These are phyloP conservation scores for Agonum fuliginosum DNA, from an alignment of 2,888 invertebrate genomes.

Conservation along the genomic window DNA sequence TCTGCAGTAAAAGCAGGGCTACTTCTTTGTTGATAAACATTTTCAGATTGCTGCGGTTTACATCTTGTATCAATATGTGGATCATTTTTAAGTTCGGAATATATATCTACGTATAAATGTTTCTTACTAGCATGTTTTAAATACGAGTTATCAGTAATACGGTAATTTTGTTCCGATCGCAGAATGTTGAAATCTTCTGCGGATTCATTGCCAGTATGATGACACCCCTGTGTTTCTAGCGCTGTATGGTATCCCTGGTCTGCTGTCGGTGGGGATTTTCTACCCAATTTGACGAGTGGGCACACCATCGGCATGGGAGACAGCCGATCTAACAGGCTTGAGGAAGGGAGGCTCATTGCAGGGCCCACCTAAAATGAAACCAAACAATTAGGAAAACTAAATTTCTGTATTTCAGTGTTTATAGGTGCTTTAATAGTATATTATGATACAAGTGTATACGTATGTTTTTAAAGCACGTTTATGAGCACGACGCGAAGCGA, in stretches of 20 bases:
- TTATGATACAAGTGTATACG: too few relatives aligned
- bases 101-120: conserved; percentile 62
- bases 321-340: conserved; percentile 68
- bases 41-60: conserved; percentile 63
- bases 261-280: conserved; percentile 71
- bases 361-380: conserved; percentile 46
- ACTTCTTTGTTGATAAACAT: conserved; percentile 65
- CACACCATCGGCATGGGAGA: conserved; percentile 75
- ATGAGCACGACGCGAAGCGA: too few relatives aligned
- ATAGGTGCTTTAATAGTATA: too few relatives aligned
- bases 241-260: conserved; percentile 64
- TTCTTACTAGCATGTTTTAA: conserved; percentile 56
- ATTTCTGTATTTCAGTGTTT: too few relatives aligned
- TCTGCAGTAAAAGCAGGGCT: background rate
- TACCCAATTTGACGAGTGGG: conserved; percentile 77
- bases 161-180: conserved; percentile 50
- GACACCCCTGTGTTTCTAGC: conserved; percentile 63
- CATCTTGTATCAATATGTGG: conserved; percentile 54
- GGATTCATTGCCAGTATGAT: conserved; percentile 37
- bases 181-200: conserved; percentile 42
- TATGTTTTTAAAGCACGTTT: too few relatives aligned
- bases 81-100: conserved; percentile 47
- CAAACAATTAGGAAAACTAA: too few relatives aligned
- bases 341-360: conserved; percentile 67
- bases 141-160: conserved; percentile 25